Conservation (phyloP, 2,113 vertebrate genomes). For the Perca flavescens region DNA sequence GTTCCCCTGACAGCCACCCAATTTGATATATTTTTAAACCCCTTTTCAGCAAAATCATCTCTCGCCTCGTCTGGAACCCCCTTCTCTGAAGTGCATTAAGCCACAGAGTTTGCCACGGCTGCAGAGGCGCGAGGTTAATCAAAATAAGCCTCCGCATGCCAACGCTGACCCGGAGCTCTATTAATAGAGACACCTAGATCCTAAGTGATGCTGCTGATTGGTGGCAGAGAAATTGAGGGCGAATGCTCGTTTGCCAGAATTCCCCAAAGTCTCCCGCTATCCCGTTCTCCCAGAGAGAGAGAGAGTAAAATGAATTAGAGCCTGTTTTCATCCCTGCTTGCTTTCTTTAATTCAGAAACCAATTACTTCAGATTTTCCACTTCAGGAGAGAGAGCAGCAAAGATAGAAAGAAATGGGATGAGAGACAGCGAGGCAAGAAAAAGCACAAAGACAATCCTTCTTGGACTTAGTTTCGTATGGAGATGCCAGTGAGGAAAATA, state of each 20-base stretch:
- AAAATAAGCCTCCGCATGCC: conserved; percentile 59
- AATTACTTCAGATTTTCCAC: conserved; percentile 87
- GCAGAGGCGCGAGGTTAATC: conserved; percentile 59
- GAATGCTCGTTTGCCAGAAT: conserved; percentile 53
- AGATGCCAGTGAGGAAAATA: conserved; percentile 60
- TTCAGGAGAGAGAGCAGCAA: conserved; percentile 76
- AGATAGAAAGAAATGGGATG: conserved; percentile 46
- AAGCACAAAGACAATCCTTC: conserved; percentile 69
- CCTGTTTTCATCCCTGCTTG: conserved; percentile 77
- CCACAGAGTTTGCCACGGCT: conserved; percentile 35
- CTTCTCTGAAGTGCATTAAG: conserved; percentile 56
- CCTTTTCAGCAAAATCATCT: conserved; percentile 50
- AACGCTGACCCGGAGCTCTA: conserved; percentile 55
- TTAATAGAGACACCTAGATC: conserved; percentile 66
- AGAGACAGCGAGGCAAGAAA: conserved; percentile 43
- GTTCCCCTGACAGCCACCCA: conserved; percentile 63
- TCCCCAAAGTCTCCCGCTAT: conserved; percentile 45
- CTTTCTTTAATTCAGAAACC: conserved; percentile 85
- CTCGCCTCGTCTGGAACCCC: conserved; percentile 30
- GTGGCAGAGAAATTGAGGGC: conserved; percentile 55
- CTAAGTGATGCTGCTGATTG: conserved; percentile 52
- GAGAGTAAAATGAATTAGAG: conserved; percentile 72
- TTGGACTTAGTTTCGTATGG: conserved; percentile 72
- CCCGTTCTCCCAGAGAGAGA: conserved; percentile 52
- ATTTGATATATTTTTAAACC: conserved; percentile 62